Base-by-base conservation (phyloP, 2,113 vertebrate species). In the Saguinus midas region DNA sequence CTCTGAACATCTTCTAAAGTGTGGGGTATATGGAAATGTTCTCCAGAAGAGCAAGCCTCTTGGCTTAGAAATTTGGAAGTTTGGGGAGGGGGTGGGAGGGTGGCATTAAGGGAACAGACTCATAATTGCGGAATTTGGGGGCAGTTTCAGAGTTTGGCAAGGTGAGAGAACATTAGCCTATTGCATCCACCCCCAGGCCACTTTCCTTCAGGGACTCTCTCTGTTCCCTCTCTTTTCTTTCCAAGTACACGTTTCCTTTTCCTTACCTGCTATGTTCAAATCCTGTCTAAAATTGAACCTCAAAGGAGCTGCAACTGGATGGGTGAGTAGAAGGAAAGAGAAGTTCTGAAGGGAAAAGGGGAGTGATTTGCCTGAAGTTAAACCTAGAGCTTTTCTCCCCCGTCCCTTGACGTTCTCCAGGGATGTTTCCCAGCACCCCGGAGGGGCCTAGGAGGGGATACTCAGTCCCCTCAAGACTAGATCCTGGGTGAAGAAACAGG, bases 1-100 rank as follows among this genome's bases (percentile, higher is more conserved):
- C 72, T 84, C 70, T 45, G 66, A 85, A 75, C 48, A 70, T 91
- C 90, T 94, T 55, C 80, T 68, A 66, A 93, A 91, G 93, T 82
- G 82, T 61, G 29, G 58, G 76, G 40, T 86, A 20, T 64, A 14
- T 75, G 78, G 82, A 88, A 95, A 66, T 85, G 52, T 43, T 95
- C 37, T 89, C 72, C 79, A 95, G 27, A 70, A 0, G 5, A 55
- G 37, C 29, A 83, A 97, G 66, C n/a, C 76, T 87, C 87, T 91
- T 91, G 68, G 90, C 55, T 89, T 48, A 25, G 18, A 87, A 82
- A 92, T 87, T 80, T 95, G 87, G 27, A 72, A 81, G 17, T 94
- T n/a, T 90, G 43, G 72, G 35, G 21, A 45, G 12, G 29, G 40
- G 21, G 58, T 0, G 61, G 5, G 1, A 48, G 61, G 61, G 64